Base-by-base conservation (phyloP, 2,113 vertebrate genomes). In the human (Homo sapiens) region DNA sequence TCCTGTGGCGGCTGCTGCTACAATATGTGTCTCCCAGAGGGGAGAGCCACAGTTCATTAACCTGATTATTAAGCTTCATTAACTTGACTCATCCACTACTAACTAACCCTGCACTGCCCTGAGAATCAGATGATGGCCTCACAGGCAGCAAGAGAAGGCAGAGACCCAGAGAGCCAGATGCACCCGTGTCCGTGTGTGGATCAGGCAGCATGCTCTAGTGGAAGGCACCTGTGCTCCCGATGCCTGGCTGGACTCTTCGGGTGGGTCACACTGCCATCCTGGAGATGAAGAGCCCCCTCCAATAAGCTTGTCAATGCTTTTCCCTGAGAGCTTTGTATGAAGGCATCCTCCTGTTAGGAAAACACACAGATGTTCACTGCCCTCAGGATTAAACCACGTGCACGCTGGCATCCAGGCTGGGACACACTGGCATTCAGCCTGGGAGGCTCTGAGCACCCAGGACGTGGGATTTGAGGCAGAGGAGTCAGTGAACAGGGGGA, bases 241-340 rank as follows among this genome's bases (percentile, higher is more conserved):
- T 0, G 20, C 61, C 81, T 32, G 38, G 79, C 22, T 48, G 17
- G 68, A 57, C 45, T 20, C 52, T 64, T n/a, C 18, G 13, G 5
- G 25, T 12, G 13, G 32, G 32, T 48, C 48, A 8, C 0, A 6
- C 30, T 0, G 0, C 59, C 50, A 5, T 3, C n/a, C 38, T 76
- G 45, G 43, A 66, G n/a, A 55, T 8, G 81, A 48, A 23, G 27
- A 64, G 5, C 32, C 20, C 22, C 38, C 61, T 68, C 80, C 12
- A 4, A 27, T 48, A 25, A 32, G 32, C 48, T 50, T 20, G 0
- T 27, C 9, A 11, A 61, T 13, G 61, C 59, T 59, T 86, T 30
- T 57, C 18, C 61, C 73, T 72, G 48, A 91, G 72, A 59, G 40
- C 4, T 35, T 13, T 38, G 7, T 79, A 5, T 17, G 25, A 25